phyloP scores from a whole-genome alignment of 2,113 vertebrate species.

The Corythoichthys intestinalis region DNA sequence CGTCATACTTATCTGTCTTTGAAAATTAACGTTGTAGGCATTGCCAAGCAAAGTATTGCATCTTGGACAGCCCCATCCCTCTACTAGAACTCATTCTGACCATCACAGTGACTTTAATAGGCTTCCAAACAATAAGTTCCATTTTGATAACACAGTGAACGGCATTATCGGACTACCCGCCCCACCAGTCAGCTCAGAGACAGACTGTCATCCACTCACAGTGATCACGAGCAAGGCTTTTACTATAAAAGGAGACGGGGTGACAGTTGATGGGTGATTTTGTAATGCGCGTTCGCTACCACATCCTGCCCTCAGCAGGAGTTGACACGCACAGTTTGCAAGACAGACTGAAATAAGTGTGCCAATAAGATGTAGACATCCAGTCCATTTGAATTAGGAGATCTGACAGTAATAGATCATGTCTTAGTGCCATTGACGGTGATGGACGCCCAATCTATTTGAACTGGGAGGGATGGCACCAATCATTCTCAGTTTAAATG shows the following conservation, averaged over 20 bases:
- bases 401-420: too few species aligned
- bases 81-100: slow-evolving; percentile 13
- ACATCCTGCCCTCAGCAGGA: slow-evolving; percentile 65
- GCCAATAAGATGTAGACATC: slow-evolving; percentile 3
- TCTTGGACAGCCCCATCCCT: slow-evolving; percentile 18
- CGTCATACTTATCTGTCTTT: background rate
- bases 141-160: slow-evolving; percentile 13
- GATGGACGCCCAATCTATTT: too few species aligned
- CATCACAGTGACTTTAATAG: slow-evolving; percentile 10
- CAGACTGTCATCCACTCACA: slow-evolving; percentile 2
- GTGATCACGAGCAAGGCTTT: slow-evolving; percentile 30
- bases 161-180: background rate
- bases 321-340: slow-evolving; percentile 32
- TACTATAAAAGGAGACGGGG: slow-evolving; percentile 69
- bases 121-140: slow-evolving; percentile 5
- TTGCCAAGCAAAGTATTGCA: slow-evolving; percentile 7
- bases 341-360: slow-evolving; percentile 13
- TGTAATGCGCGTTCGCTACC: slow-evolving; percentile 61
- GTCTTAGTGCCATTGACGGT: too few species aligned
- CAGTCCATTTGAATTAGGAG: too few species aligned
- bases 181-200: background rate
- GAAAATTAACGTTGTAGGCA: slow-evolving; percentile 11
- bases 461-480: too few species aligned
- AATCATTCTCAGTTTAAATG: too few species aligned
- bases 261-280: slow-evolving; percentile 54